These are phyloP conservation scores for Brenthis daphne DNA, from an alignment of 2,888 invertebrate genomes.

Conservation along the genomic window DNA sequence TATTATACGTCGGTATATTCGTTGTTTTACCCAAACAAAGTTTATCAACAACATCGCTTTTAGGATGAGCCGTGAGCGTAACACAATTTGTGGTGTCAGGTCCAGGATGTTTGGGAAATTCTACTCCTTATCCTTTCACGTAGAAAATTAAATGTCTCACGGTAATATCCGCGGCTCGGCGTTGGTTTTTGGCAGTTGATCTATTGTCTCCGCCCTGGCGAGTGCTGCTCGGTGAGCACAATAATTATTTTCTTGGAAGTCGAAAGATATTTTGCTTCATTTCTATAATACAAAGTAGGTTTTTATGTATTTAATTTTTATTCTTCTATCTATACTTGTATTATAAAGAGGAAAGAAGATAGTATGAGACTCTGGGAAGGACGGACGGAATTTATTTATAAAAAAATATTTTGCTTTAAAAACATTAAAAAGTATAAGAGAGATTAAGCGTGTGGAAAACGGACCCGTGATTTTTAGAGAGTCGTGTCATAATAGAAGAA, in stretches of 20 bases:
- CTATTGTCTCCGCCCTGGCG: constrained; percentile 53
- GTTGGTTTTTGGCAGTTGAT: constrained; percentile 76
- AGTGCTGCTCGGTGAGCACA: constrained; percentile 45
- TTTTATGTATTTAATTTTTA: neutral
- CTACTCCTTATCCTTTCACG: constrained; percentile 79
- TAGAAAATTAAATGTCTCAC: constrained; percentile 81
- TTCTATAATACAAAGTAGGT: neutral
- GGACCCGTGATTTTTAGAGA: no score
- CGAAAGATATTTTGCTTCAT: no score
- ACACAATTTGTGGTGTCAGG: constrained; percentile 59
- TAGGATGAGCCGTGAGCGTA: constrained; percentile 54
- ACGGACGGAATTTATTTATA: no score
- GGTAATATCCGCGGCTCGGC: constrained; percentile 70
- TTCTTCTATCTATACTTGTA: neutral
- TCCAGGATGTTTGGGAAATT: constrained; percentile 68
- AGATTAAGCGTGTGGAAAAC: no score
- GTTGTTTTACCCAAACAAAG: constrained; percentile 26
- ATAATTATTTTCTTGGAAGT: constrained; percentile 40
- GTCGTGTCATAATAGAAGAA: no score
- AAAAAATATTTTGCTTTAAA: neutral
- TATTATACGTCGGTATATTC: neutral
- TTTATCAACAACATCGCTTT: constrained; percentile 50
- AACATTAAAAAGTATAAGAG: no score
- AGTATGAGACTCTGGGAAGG: no score
- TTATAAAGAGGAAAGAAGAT: no score